Base-by-base conservation (phyloP, 1,140 invertebrate genomes). In the Trichonephila inaurata region DNA sequence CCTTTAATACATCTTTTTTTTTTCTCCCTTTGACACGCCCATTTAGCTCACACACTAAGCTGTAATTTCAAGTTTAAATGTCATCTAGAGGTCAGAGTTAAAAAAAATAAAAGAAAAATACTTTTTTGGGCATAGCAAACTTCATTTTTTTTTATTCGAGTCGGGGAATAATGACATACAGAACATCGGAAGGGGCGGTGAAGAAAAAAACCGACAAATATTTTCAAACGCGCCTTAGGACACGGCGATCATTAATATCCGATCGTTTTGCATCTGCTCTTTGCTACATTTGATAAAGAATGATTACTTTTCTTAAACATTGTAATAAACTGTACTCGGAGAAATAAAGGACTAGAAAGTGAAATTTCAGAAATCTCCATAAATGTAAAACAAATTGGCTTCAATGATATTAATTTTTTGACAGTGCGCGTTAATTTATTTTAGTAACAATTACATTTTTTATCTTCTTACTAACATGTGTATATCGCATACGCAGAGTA, bases 371-470 rank as follows among this genome's bases (percentile, higher is more conserved):
- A 89, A 77, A 93, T 93, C 87, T 93, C 83, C 92, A 93, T 93
- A 93, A 88, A 93, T 81, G 86, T 93, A 61, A 86, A 88, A 93
- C 86, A n/a, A 82, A 93, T 93, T 28, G 60, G 58, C n/a, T 51
- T 77, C 24, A 82, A 66, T 89, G 92, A 93, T 93, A 93, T 93
- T 64, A 88, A 89, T 93, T 93, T 93, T 62, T 88, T 69, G 86
- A 88, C 92, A 93, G 40, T 82, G 51, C 33, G 92, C 83, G 66
- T 92, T 87, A 77, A 51, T 72, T 72, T 44, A 72, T 28, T 60
- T 87, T 92, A 64, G 86, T 28, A 82, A 81, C 72, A 81, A 91
- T 91, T 89, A 89, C 69, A 77, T 28, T 61, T 89, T 58, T 81
- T 62, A 28, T n/a, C n/a, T 90, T 33, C 4, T 10, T n/a, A 51